phyloP scores from a whole-genome alignment of 2,113 vertebrate genomes.

The Strigops habroptila region DNA sequence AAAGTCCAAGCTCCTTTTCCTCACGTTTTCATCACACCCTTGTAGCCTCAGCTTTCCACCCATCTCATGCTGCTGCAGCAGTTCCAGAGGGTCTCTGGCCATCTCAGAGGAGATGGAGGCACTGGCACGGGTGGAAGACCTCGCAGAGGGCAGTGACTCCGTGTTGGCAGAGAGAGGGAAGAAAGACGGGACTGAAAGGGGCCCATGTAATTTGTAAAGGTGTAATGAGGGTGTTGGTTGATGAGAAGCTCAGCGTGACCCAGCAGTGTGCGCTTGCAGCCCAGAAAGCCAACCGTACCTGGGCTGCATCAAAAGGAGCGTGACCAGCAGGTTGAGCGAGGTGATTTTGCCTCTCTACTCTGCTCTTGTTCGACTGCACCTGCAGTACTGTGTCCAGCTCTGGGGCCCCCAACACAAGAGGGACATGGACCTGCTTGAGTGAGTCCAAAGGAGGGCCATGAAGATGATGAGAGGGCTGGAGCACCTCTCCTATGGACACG shows the following conservation, averaged over 20 bases:
- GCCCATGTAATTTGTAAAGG: neutral
- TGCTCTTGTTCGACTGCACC: neutral
- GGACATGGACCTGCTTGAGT: neutral
- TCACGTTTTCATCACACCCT: rapidly evolving
- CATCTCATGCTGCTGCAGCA: rapidly evolving
- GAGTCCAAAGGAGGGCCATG: neutral
- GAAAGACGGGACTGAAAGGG: neutral
- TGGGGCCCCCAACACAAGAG: neutral
- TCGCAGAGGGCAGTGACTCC: neutral
- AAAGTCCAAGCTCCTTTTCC: neutral
- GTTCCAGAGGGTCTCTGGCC: neutral
- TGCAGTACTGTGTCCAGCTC: neutral
- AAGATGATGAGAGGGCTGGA: neutral
- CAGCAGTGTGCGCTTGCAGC: neutral
- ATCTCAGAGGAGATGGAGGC: neutral
- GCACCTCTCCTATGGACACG: neutral
- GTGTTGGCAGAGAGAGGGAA: rapidly evolving
- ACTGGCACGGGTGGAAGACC: neutral
- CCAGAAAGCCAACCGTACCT: neutral
- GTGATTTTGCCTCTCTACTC: neutral
- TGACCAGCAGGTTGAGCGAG: neutral
- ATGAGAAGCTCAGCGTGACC: neutral
- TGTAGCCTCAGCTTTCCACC: neutral
- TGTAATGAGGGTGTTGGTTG: neutral
- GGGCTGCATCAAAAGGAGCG: neutral